Conservation (phyloP, 1,140 invertebrate genomes). For the Laupala kohalensis region DNA sequence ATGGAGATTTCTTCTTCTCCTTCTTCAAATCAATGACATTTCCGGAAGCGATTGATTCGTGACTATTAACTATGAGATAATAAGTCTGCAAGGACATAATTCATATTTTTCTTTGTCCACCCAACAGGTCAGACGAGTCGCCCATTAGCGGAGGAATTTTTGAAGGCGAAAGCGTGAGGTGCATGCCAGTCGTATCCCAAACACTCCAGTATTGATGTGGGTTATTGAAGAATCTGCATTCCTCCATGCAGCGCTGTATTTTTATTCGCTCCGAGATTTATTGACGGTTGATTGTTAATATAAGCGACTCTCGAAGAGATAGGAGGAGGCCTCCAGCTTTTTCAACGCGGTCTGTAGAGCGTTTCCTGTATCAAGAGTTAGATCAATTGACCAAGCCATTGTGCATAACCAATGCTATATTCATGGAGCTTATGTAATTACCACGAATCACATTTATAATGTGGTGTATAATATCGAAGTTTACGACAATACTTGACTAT, state of each 20-base stretch:
- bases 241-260: not conserved
- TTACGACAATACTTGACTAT: no score
- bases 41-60: not conserved
- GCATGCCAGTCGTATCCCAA: not conserved
- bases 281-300: not conserved
- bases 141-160: not conserved
- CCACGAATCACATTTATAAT: no score
- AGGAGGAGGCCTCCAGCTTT: not conserved
- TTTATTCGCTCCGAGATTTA: not conserved
- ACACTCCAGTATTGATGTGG: not conserved
- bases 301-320: not conserved
- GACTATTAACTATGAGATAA: not conserved
- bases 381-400: no score
- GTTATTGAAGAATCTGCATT: not conserved
- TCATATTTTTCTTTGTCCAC: not conserved
- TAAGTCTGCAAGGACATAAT: not conserved
- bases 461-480: no score
- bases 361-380: not conserved
- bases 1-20: not conserved
- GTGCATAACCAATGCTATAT: no score
- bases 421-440: no score
- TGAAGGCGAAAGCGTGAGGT: not conserved
- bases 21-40: not conserved
- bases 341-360: not conserved
- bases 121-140: not conserved